These are phyloP conservation scores for Cyclophora albipunctata DNA, from an alignment of 2,888 invertebrate species.

Conservation along the genomic window DNA sequence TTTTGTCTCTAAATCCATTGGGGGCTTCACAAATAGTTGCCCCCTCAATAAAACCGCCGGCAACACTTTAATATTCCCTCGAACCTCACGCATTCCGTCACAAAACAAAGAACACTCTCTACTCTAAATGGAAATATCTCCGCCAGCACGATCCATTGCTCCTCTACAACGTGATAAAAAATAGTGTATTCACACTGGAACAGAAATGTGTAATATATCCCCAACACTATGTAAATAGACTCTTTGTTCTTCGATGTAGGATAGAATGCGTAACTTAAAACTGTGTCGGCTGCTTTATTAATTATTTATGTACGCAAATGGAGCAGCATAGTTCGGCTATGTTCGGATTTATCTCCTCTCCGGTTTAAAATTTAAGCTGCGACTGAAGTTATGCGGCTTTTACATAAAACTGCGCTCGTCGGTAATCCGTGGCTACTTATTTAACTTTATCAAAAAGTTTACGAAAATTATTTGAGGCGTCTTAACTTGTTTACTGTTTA, in stretches of 20 bases:
- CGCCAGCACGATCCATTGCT: conserved; percentile 32
- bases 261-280: conserved; percentile 17
- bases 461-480: no score
- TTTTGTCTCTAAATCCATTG: no score
- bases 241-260: conserved; percentile 13
- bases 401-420: neutral
- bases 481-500: no score
- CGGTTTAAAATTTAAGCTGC: conserved; percentile 20
- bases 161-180: conserved; percentile 26
- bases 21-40: no score
- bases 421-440: neutral
- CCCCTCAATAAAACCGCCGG: no score
- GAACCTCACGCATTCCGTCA: conserved; percentile 39
- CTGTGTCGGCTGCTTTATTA: conserved; percentile 18
- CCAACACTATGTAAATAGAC: conserved; percentile 20
- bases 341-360: conserved; percentile 21
- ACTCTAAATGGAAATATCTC: conserved; percentile 31
- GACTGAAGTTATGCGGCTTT: conserved; percentile 7
- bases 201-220: conserved; percentile 30
- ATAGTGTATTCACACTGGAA: conserved; percentile 17
- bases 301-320: conserved; percentile 24
- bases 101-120: conserved; percentile 34
- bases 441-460: no score
- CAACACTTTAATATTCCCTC: conserved; percentile 45
- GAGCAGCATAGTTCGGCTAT: conserved; percentile 19